Base-by-base conservation (phyloP, 2,797 vertebrate species). In the Tenualosa ilisha region DNA sequence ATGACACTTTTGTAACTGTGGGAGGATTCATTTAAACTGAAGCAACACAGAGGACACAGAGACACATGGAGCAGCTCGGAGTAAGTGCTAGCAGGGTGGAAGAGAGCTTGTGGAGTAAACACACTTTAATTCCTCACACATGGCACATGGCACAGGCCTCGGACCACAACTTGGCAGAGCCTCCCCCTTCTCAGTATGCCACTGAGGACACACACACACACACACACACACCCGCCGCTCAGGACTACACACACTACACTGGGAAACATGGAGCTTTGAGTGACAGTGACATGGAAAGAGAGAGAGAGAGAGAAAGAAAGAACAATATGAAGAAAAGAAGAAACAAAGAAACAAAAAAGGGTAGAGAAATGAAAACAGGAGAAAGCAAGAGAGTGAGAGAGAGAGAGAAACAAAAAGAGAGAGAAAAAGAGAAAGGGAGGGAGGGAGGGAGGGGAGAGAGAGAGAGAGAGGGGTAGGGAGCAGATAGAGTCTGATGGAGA, bases 71-170 rank as follows among this genome's bases (percentile, higher is more conserved):
- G 56, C 89, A 75, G 86, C 86, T 91, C 90, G 88, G 53, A 68
- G 75, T 90, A 90, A 86, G 90, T 88, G 90, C 88, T 85, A 83
- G 85, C 87, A 3, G 15, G 87, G 84, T 90, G 43, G 85, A 89
- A 87, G 88, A 84, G 82, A 86, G 88, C 89, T 91, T 86, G 87
- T 90, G 84, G 90, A 91, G 89, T 90, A 88, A 90, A 89, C 89
- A 81, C 83, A 87, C 81, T 81, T 88, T 84, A 90, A 94, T 92
- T 89, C 89, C 89, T 51, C 87, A 43, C 83, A 85, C 83, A 90
- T 91, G 89, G 89, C 92, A 46, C 46, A 46, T 46, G 46, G 46
- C 46, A 88, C 84, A 85, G 65, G 11, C 26, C 12, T 26, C 63
- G 84, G 68, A 88, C 87, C 86, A 75, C 68, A 40, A 40, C 31